Evolutionary conservation across 2,888 invertebrate genomes (phyloP).

Genomic region (Patella pellucida): DNA sequence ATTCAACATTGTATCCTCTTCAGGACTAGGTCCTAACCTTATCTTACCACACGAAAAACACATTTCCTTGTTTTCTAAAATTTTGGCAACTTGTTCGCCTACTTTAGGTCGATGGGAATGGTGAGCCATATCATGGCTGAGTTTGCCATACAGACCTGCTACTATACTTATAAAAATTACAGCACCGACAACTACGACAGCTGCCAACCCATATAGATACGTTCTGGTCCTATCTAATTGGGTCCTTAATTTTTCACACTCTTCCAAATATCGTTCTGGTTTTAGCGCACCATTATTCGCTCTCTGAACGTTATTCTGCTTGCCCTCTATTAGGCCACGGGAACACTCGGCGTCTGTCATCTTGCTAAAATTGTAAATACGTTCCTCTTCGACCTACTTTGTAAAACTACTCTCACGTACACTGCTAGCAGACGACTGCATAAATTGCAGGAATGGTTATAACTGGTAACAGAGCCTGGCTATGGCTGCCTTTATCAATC

Average conservation of each 20-base stretch:
- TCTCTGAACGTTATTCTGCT: conserved; percentile 22
- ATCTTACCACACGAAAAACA: conserved; percentile 58
- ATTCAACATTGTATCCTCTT: conserved; percentile 57
- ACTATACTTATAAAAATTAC: conserved; percentile 54
- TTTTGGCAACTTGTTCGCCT: conserved; percentile 57
- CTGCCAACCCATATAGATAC: conserved; percentile 49
- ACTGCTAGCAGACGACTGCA: conserved; percentile 1
- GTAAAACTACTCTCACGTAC: background rate
- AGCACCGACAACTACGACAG: conserved; percentile 47
- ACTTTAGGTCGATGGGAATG: conserved; percentile 62
- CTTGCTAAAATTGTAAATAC: no score
- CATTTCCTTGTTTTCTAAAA: conserved; percentile 57
- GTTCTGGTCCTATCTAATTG: conserved; percentile 35
- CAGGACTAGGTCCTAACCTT: conserved; percentile 55
- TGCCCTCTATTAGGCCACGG: conserved; percentile 15
- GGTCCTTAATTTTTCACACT: conserved; percentile 25
- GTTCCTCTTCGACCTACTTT: no score
- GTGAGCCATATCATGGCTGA: conserved; percentile 55
- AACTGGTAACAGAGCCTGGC: no score
- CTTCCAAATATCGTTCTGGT: conserved; percentile 17
- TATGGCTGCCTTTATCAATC: no score
- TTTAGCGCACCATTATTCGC: conserved; percentile 16
- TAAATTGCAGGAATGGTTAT: conserved; percentile 7
- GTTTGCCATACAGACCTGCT: conserved; percentile 53
- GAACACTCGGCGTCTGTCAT: no score